A percentile compares a stretch with the other conserved stretches of the same genome.
Conservation (phyloP, 2,113 vertebrate species). For the Rostratula benghalensis region DNA sequence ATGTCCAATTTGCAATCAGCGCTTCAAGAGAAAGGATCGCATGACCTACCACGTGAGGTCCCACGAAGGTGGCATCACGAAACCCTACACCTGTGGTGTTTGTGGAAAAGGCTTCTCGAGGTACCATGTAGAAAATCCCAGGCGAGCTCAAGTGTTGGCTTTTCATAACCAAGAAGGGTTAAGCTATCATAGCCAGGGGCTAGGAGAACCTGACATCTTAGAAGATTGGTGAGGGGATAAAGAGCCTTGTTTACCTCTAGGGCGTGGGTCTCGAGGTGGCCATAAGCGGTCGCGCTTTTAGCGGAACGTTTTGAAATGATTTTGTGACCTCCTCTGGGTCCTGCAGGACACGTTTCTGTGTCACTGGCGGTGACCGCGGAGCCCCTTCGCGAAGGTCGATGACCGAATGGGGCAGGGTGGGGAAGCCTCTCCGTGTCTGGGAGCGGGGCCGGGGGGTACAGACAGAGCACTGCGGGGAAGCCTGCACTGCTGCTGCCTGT, state of each 20-base stretch:
- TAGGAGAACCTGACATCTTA: slow-evolving; percentile 32
- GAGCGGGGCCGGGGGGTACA: neutral
- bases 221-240: slow-evolving; percentile 33
- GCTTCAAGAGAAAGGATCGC: slow-evolving; percentile 98
- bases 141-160: slow-evolving; percentile 62
- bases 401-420: neutral
- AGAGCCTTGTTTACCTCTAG: slow-evolving; percentile 16
- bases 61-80: slow-evolving; percentile 96
- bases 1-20: slow-evolving; percentile 97
- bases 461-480: slow-evolving; percentile 2
- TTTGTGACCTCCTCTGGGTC: neutral
- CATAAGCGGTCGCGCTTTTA: neutral
- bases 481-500: slow-evolving; percentile 17
- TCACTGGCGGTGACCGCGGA: neutral
- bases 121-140: slow-evolving; percentile 78
- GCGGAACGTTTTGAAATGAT: neutral
- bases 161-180: slow-evolving; percentile 34
- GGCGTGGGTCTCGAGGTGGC: neutral
- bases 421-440: neutral
- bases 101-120: slow-evolving; percentile 99
- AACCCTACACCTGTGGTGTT: slow-evolving; percentile 97
- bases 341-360: neutral
- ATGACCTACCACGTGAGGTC: slow-evolving; percentile 99
- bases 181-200: slow-evolving; percentile 13
- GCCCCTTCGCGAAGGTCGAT: neutral